These are phyloP conservation scores for Trypoxylon attenuatum DNA, from an alignment of 2,888 invertebrate species.

Conservation along the genomic window DNA sequence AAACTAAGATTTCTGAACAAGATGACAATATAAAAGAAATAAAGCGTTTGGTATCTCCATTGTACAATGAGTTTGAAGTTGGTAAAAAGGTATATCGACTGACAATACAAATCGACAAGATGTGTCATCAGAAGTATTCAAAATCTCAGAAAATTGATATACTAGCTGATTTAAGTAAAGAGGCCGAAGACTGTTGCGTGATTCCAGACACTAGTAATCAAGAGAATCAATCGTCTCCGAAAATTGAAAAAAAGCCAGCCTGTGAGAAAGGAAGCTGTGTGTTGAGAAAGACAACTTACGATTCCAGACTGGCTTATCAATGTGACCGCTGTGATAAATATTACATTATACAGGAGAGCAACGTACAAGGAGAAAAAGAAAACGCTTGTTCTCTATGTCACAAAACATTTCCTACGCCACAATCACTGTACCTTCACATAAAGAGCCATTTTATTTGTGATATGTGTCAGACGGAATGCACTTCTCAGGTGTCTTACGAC, in stretches of 20 bases:
- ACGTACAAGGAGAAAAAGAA: conserved; percentile 27
- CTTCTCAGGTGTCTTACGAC: conserved; percentile 45
- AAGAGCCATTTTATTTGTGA: conserved; percentile 64
- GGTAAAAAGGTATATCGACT: conserved; percentile 55
- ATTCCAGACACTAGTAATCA: not conserved
- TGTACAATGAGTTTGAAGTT: not conserved
- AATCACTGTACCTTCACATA: conserved; percentile 53
- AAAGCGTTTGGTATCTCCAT: not conserved
- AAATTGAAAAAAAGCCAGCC: conserved; percentile 5
- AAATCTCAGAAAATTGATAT: conserved; percentile 46
- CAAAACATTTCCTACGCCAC: conserved; percentile 42
- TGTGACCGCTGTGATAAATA: conserved; percentile 49
- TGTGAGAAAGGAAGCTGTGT: conserved; percentile 47
- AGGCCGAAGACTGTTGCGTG: not conserved
- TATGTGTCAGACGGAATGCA: conserved; percentile 59
- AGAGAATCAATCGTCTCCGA: conserved; percentile 3
- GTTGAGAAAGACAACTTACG: conserved; percentile 40
- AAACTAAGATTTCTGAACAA: not conserved
- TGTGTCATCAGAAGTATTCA: conserved; percentile 58
- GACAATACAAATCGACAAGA: conserved; percentile 66
- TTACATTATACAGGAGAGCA: conserved; percentile 42
- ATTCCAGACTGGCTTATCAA: conserved; percentile 40
- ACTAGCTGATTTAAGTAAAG: conserved; percentile 17
- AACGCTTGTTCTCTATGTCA: conserved; percentile 57
- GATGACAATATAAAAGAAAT: conserved; percentile 21